Evolutionary conservation across 2,113 vertebrate species (phyloP), one percentile per base, ranked within the genome.

Genomic region (cat (Felis catus)): DNA sequence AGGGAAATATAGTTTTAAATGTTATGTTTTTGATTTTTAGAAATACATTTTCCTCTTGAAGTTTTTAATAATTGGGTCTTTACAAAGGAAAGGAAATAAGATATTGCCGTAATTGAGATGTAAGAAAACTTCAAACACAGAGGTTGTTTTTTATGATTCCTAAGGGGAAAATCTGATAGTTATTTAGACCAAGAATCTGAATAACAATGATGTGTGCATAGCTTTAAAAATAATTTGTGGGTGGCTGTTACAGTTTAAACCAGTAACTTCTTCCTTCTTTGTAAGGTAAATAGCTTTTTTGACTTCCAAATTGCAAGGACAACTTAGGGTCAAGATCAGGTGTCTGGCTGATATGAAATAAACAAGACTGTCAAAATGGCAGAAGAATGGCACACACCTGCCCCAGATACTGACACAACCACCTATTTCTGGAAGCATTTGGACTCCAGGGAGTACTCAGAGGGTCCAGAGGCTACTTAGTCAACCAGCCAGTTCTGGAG

Each of bases 221-320:
- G 97, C 98, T 89, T 97, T 97, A 97, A 98, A 97, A 88, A 96
- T 97, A 97, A 98, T 98, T 98, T 98, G 97, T 97, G 89, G 82
- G 96, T 89, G 81, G 71, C 85, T 80, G 86, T 89, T 97, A 63
- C 41, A 66, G 78, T 95, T 89, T 90, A 92, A 96, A 51, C 73
- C 92, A 81, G 82, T 48, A 91, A 92, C 84, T 96, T 91, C 84
- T 90, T 53, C 61, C 80, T 95, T 94, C 95, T 95, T 82, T 93
- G 93, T 63, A 90, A 87, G 87, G 95, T 84, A 95, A 98, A 97
- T 97, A 89, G 97, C 96, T 96, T 95, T 94, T 97, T 91, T 73
- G 18, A 95, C 96, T 97, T 98, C 94, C 21, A 89, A 81, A 82
- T 3, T 73, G 51, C 96, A 97, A 87, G 97, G 95, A 90, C 93